Evolutionary conservation across 2,888 invertebrate species (phyloP).

Genomic region (Tetramorium bicarinatum): DNA sequence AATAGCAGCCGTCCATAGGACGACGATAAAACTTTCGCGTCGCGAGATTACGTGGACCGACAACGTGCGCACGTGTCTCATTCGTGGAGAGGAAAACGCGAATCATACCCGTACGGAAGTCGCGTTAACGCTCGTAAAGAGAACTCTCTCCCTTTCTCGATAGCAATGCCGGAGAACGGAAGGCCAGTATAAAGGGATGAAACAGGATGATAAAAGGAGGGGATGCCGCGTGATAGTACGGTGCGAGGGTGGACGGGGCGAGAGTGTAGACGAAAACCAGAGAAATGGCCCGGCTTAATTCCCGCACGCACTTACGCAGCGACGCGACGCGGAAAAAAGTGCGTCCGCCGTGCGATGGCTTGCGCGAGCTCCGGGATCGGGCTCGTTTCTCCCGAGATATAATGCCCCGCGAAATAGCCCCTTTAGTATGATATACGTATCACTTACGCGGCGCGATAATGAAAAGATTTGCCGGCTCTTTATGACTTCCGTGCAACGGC

Average conservation of each 20-base stretch:
- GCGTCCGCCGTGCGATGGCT: slow-evolving; percentile 43
- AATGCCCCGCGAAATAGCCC: slow-evolving; percentile 82
- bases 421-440: slow-evolving; percentile 86
- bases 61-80: slow-evolving; percentile 29
- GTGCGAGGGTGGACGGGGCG: slow-evolving; percentile 1
- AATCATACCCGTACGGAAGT: slow-evolving; percentile 9
- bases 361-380: slow-evolving; percentile 65
- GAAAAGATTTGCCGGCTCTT: slow-evolving; percentile 85
- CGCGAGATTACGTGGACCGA: slow-evolving; percentile 37
- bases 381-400: slow-evolving; percentile 75
- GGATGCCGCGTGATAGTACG: not conserved
- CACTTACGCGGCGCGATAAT: slow-evolving; percentile 85
- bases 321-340: slow-evolving; percentile 65
- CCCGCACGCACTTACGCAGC: slow-evolving; percentile 73
- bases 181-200: slow-evolving; percentile 1
- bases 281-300: slow-evolving; percentile 72
- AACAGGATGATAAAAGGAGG: not conserved
- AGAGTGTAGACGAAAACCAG: slow-evolving; percentile 51
- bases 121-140: slow-evolving; percentile 65
- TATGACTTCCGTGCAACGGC: slow-evolving; percentile 82
- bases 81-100: slow-evolving; percentile 16
- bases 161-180: slow-evolving; percentile 13
- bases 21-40: slow-evolving; percentile 61
- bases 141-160: slow-evolving; percentile 37
- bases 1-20: slow-evolving; percentile 51